These are phyloP conservation scores for Menidia menidia DNA, from an alignment of 2,797 vertebrate species.

Conservation along the genomic window DNA sequence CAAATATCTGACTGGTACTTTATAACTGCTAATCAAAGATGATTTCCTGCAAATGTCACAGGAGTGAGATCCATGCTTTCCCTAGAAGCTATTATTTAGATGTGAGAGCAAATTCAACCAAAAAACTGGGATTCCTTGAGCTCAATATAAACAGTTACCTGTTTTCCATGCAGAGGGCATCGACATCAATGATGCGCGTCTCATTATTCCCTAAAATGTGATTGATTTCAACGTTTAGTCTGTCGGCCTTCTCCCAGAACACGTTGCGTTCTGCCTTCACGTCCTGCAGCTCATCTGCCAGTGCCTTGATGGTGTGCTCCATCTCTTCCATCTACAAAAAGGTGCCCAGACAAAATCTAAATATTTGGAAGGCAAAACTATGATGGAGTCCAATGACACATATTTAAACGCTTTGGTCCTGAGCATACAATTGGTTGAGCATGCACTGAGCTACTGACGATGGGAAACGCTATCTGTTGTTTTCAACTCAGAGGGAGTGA, in stretches of 20 bases:
- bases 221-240: slow-evolving; percentile 94
- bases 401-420: slow-evolving; percentile 23
- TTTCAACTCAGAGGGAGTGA: neutral
- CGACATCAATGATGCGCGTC: slow-evolving; percentile 92
- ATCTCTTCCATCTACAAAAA: slow-evolving; percentile 88
- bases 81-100: neutral
- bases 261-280: slow-evolving; percentile 90
- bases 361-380: neutral
- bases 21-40: too few relatives aligned
- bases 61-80: too few relatives aligned
- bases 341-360: neutral
- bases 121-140: neutral
- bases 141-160: slow-evolving; percentile 74
- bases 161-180: slow-evolving; percentile 98
- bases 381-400: neutral
- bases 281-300: slow-evolving; percentile 93
- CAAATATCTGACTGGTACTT: too few relatives aligned
- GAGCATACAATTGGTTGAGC: slow-evolving; percentile 16
- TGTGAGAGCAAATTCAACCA: too few relatives aligned
- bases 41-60: too few relatives aligned
- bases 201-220: slow-evolving; percentile 91
- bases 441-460: neutral
- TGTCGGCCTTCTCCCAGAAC: slow-evolving; percentile 92
- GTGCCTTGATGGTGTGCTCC: slow-evolving; percentile 88
- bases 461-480: neutral